Conservation (phyloP, 2,888 invertebrate genomes). For the Xestia xanthographa region DNA sequence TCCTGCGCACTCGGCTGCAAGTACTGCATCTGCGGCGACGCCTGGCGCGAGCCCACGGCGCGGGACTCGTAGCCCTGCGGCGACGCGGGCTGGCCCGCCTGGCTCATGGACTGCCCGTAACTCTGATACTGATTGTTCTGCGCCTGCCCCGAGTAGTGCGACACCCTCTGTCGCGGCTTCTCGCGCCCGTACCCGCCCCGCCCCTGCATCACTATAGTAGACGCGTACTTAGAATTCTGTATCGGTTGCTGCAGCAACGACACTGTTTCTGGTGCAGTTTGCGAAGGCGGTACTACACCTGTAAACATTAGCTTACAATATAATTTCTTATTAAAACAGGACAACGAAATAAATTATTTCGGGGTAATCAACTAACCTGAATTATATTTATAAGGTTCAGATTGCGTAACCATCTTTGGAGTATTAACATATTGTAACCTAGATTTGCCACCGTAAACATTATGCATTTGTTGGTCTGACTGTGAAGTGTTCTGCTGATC, state of each 20-base stretch:
- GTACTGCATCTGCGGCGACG: conserved; percentile 81
- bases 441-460: conserved; percentile 77
- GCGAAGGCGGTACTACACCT: conserved; percentile 86
- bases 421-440: conserved; percentile 79
- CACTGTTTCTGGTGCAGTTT: conserved; percentile 88
- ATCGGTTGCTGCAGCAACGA: conserved; percentile 86
- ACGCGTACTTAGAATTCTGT: conserved; percentile 82
- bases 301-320: conserved; percentile 20
- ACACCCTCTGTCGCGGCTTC: conserved; percentile 78
- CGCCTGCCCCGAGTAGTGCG: conserved; percentile 76
- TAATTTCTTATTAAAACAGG: neutral
- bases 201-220: conserved; percentile 81
- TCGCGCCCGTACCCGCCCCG: conserved; percentile 82
- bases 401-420: conserved; percentile 80
- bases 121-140: conserved; percentile 76
- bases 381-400: conserved; percentile 82
- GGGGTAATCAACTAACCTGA: conserved; percentile 73
- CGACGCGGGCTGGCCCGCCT: conserved; percentile 62
- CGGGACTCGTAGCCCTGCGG: conserved; percentile 71
- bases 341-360: no score
- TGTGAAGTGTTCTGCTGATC: conserved; percentile 74
- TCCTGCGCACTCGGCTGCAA: conserved; percentile 78
- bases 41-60: conserved; percentile 66
- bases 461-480: conserved; percentile 74
- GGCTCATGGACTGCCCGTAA: conserved; percentile 71